These are phyloP conservation scores for Leptopilina clavipes DNA, from an alignment of 1,140 invertebrate species.

Conservation along the genomic window DNA sequence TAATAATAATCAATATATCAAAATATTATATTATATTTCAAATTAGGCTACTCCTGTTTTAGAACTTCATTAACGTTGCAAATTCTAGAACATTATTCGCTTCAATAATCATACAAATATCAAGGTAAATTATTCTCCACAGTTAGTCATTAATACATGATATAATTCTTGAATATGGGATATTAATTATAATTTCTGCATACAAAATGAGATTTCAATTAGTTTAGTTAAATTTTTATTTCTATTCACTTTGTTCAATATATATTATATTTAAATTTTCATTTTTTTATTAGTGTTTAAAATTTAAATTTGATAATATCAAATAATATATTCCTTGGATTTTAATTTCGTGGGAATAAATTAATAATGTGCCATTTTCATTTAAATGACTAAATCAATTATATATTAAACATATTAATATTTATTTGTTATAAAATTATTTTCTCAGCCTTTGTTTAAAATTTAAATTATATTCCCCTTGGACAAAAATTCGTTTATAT, in stretches of 20 bases:
- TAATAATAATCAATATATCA: neutral
- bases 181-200: neutral
- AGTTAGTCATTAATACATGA: neutral
- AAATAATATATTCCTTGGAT: too few relatives aligned
- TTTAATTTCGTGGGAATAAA: too few relatives aligned
- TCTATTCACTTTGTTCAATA: neutral
- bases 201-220: neutral
- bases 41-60: neutral
- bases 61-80: slow-evolving; percentile 1
- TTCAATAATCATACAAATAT: slow-evolving; percentile 3
- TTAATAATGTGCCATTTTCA: too few relatives aligned
- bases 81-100: neutral
- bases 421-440: too few relatives aligned
- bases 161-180: neutral
- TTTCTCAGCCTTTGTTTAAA: too few relatives aligned
- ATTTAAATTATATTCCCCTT: too few relatives aligned
- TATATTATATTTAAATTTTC: neutral
- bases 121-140: neutral
- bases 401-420: too few relatives aligned
- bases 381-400: too few relatives aligned
- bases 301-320: too few relatives aligned
- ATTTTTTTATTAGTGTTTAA: neutral
- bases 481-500: too few relatives aligned
- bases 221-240: neutral
- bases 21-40: neutral